Base-by-base conservation (phyloP, 2,113 vertebrate genomes). In the Gallinago jamesoni region DNA sequence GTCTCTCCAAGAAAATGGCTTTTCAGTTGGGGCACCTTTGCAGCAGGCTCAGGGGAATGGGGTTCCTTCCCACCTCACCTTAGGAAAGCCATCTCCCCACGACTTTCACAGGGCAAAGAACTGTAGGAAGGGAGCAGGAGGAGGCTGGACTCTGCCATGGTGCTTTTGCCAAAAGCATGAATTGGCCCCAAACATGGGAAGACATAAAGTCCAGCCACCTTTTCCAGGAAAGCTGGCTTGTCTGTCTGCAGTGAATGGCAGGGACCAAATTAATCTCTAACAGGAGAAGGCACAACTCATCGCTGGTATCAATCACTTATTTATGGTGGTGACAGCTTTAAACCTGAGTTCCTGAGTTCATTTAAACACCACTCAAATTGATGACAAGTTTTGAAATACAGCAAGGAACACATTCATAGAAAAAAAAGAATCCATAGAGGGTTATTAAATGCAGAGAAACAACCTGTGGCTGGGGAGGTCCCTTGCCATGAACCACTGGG, bases 41-140 rank as follows among this genome's bases (percentile, higher is more conserved):
- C 73, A 50, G 66, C 0, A 0, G 27, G 21, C 3, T 2, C 47
- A 33, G 41, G 33, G 22, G 2, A 3, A 3, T 7, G 1, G 21
- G 45, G 6, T 21, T 70, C 7, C 27, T 74, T 70, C 48, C 22
- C 12, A 1, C 59, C 16, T 43, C 60, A 28, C 2, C 5, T 16
- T 12, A 14, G 74, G 35, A 69, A 69, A 84, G 28, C 22, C 27
- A 5, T 39, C 35, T 35, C 31, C 35, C 10, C 5, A 2, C 4
- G 3, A 24, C 43, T 78, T 74, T 63, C 31, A 35, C 3, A 1
- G 39, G n/a, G 6, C 24, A 17, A 76, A 39, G 41, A 68, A 30
- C 53, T 88, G 45, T 2, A 7, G 43, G 21, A 60, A 6, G 7
- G 45, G 37, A 81, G 25, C 30, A 39, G 25, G 41, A 37, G 19